Base-by-base conservation (phyloP, 2,113 vertebrate genomes). In the Barnardius zonarius region DNA sequence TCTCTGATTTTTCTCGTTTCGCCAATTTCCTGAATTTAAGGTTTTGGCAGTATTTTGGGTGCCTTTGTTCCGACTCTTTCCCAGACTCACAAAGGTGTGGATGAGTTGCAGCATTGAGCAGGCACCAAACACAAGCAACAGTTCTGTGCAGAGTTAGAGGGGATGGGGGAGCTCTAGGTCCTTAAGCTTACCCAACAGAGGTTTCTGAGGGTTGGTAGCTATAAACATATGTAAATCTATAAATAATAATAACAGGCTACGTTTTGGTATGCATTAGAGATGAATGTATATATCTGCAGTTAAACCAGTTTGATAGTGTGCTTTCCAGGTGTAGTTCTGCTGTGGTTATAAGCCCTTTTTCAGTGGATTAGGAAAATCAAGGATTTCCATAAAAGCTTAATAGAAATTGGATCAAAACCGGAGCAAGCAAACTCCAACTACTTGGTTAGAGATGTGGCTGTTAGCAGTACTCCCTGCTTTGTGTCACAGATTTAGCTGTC, bases 401-500 rank as follows among this genome's bases (percentile, higher is more conserved):
- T 19, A 41, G 30, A 15, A 35, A 69, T 23, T 22, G 18, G 33
- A 79, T 64, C 33, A 67, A 59, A 84, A 33, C 70, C 19, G 24
- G 30, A 79, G 39, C n/a, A 59, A 92, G 66, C 13, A 28, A 13
- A 20, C 48, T 37, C 4, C 37, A 78, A 48, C 30, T 39, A 5
- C 4, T 1, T 67, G 51, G 25, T 17, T 41, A 44, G 51, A 20
- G 39, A 17, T 7, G 7, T 3, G 4, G 52, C 4, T 27, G 20
- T 43, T n/a, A 18, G 41, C 24, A 68, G 8, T 14, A 27, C 35
- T 3, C 5, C 51, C 51, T 93, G 72, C 72, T 94, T 25, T 83
- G 46, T 86, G 68, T 73, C 90, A 37, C 88, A 97, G 97, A 7
- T 83, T n/a, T 81, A 70, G 92, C 86, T 74, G 52, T 39, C 37